These are phyloP conservation scores for Sycobia sp. DNA, from an alignment of 1,140 invertebrate species.

Conservation along the genomic window DNA sequence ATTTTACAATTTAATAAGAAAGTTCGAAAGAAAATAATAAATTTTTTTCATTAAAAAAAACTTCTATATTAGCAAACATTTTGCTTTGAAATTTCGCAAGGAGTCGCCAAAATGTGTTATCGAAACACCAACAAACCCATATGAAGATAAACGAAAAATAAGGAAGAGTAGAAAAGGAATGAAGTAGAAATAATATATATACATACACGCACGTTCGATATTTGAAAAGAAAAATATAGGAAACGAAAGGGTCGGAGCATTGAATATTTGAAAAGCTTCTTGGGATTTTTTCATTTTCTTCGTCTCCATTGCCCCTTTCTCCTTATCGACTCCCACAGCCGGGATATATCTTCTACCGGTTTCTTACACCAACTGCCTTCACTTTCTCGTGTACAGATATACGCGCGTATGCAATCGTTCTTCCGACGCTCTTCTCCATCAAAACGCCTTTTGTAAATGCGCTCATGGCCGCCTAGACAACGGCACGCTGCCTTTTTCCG, in stretches of 20 bases:
- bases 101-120: too few species aligned
- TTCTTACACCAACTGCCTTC: too few species aligned
- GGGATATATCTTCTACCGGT: neutral
- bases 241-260: neutral
- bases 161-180: too few species aligned
- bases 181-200: neutral
- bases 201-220: neutral
- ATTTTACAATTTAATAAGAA: too few species aligned
- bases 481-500: neutral
- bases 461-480: neutral
- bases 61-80: too few species aligned
- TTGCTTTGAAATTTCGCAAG: too few species aligned
- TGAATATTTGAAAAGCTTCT: neutral
- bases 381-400: neutral
- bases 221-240: too few species aligned
- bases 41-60: too few species aligned
- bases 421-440: neutral
- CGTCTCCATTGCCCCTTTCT: neutral
- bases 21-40: too few species aligned
- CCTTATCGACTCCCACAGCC: neutral
- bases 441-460: slow-evolving; percentile 3
- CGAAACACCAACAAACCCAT: too few species aligned
- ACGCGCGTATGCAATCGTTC: neutral
- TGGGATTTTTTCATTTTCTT: neutral
- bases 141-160: too few species aligned